phyloP scores from a whole-genome alignment of 2,888 invertebrate species.

The Agrochola litura region DNA sequence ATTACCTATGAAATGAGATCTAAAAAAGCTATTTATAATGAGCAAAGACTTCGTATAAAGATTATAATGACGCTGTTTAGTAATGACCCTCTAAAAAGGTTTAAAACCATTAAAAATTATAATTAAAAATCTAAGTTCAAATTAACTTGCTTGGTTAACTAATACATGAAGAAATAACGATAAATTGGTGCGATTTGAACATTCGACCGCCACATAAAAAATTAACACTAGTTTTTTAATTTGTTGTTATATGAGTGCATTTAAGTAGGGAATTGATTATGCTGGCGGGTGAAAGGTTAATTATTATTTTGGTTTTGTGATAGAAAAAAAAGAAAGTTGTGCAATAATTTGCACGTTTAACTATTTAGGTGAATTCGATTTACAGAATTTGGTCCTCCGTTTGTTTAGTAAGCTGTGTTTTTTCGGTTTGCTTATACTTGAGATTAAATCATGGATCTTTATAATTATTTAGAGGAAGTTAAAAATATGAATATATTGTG shows the following conservation, averaged over 20 bases:
- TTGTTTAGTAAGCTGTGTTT: neutral
- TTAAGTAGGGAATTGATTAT: neutral
- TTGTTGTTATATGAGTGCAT: neutral
- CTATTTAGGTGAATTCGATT: neutral
- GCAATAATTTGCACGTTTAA: neutral
- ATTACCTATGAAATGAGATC: neutral
- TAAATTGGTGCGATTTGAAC: neutral
- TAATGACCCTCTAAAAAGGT: neutral
- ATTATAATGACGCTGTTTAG: neutral
- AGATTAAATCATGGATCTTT: conserved; percentile 36
- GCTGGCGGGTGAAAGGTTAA: neutral
- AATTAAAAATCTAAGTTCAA: neutral
- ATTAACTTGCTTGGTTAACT: neutral
- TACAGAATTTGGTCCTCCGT: neutral
- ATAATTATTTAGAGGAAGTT: neutral
- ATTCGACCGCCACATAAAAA: neutral
- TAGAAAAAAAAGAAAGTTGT: conserved; percentile 22
- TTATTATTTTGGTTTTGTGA: conserved; percentile 13
- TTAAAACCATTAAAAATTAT: neutral
- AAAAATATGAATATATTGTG: neutral
- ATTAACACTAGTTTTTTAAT: neutral
- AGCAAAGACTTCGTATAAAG: too few species aligned
- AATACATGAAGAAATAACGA: neutral
- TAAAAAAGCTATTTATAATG: neutral
- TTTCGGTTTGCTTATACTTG: neutral